Conservation (phyloP, 2,888 invertebrate species). For the Heliconius erato region DNA sequence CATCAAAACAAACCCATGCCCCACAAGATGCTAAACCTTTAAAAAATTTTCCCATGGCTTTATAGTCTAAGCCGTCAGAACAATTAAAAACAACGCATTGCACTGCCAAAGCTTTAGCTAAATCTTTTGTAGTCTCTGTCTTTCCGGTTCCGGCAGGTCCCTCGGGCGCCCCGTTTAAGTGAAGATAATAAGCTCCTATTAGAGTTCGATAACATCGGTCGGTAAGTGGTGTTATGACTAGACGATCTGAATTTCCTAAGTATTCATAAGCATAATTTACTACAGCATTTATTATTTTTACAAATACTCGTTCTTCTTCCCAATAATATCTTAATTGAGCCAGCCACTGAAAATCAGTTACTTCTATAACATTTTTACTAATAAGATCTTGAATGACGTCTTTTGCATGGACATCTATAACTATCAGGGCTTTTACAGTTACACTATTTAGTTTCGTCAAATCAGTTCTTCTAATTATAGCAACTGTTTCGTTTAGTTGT, state of each 20-base stretch:
- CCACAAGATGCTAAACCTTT: constrained; percentile 94
- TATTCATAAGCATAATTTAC: constrained; percentile 94
- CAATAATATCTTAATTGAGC: constrained; percentile 93
- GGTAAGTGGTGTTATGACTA: constrained; percentile 91
- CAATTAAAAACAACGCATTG: constrained; percentile 96
- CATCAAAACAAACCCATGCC: constrained; percentile 96
- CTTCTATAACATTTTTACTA: constrained; percentile 87
- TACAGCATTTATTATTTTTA: constrained; percentile 92
- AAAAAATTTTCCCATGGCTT: constrained; percentile 94
- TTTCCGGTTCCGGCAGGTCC: constrained; percentile 96
- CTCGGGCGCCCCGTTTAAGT: constrained; percentile 94
- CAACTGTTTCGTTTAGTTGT: constrained; percentile 91
- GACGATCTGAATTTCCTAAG: constrained; percentile 91
- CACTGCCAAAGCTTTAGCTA: constrained; percentile 96
- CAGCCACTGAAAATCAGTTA: constrained; percentile 94
- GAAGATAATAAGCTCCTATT: constrained; percentile 93
- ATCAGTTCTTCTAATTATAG: constrained; percentile 89
- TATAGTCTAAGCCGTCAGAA: constrained; percentile 94
- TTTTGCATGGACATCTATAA: constrained; percentile 94
- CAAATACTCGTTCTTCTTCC: constrained; percentile 88
- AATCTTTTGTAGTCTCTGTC: constrained; percentile 96
- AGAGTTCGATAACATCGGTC: constrained; percentile 93
- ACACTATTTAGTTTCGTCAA: constrained; percentile 90
- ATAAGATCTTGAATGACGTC: constrained; percentile 90
- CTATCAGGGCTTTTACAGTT: constrained; percentile 93